Conservation (phyloP, 2,797 vertebrate species). For the Lateolabrax maculatus region DNA sequence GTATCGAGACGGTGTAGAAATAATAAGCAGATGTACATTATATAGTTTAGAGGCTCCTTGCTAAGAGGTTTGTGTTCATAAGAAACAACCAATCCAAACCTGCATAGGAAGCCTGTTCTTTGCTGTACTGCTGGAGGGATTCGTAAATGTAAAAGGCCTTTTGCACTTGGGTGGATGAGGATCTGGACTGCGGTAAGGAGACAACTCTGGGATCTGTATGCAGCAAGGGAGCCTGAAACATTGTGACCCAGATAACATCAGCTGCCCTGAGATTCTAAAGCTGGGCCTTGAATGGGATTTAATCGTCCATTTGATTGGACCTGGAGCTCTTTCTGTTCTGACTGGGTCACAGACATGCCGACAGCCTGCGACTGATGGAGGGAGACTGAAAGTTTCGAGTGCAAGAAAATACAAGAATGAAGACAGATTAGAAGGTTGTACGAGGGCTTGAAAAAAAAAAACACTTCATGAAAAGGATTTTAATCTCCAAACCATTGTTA, state of each 20-base stretch:
- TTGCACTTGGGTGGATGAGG: background rate
- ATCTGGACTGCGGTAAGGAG: background rate
- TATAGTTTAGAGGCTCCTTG: background rate
- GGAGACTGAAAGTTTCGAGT: background rate
- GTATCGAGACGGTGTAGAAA: background rate
- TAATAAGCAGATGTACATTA: background rate
- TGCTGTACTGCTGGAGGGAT: background rate
- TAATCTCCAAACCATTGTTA: background rate
- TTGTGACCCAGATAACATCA: slow-evolving; percentile 46
- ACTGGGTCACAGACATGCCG: slow-evolving; percentile 1
- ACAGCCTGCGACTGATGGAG: background rate
- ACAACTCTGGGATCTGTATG: slow-evolving; percentile 31
- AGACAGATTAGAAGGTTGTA: background rate
- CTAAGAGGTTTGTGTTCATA: background rate
- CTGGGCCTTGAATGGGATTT: slow-evolving; percentile 43
- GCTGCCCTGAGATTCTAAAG: slow-evolving; percentile 44
- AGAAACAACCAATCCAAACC: background rate
- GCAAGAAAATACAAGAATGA: slow-evolving; percentile 3
- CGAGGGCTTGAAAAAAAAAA: too few species aligned
- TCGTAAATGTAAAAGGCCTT: background rate
- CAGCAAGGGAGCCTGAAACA: slow-evolving; percentile 33
- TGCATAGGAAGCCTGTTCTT: too few species aligned
- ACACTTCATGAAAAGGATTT: background rate
- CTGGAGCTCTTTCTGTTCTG: slow-evolving; percentile 34
- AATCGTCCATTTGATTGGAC: slow-evolving; percentile 59